phyloP scores from a whole-genome alignment of 2,888 invertebrate species.

The Sthenelais limicola region DNA sequence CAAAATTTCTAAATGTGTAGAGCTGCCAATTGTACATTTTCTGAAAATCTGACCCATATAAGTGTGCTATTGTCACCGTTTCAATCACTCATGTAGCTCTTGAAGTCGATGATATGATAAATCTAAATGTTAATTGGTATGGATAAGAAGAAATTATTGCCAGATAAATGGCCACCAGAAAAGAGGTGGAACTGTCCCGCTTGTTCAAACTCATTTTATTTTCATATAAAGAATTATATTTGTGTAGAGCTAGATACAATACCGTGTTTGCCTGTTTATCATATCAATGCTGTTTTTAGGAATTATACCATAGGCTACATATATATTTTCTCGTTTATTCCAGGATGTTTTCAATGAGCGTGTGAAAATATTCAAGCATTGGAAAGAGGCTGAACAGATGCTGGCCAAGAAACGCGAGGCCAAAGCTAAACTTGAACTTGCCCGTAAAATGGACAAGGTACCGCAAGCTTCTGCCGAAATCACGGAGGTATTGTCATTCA shows the following conservation, averaged over 20 bases:
- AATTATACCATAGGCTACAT: neutral
- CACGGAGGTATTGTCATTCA: constrained; percentile 83
- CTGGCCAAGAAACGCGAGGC: constrained; percentile 94
- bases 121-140: no score
- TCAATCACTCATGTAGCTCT: no score
- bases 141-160: no score
- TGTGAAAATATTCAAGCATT: constrained; percentile 92
- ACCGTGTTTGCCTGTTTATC: neutral
- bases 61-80: no score
- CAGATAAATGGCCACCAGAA: no score
- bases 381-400: constrained; percentile 97
- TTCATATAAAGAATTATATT: neutral
- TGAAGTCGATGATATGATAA: no score
- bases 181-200: no score
- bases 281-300: neutral
- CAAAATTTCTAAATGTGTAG: no score
- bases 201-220: no score
- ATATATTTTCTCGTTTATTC: neutral
- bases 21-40: no score
- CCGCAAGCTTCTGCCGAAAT: constrained; percentile 92
- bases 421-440: constrained; percentile 91
- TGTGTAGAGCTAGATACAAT: neutral
- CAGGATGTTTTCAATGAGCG: constrained; percentile 82
- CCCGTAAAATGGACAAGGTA: constrained; percentile 90
- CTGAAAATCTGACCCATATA: no score